These are phyloP conservation scores for Nothobranchius furzeri DNA, from an alignment of 2,113 vertebrate genomes.

Conservation along the genomic window DNA sequence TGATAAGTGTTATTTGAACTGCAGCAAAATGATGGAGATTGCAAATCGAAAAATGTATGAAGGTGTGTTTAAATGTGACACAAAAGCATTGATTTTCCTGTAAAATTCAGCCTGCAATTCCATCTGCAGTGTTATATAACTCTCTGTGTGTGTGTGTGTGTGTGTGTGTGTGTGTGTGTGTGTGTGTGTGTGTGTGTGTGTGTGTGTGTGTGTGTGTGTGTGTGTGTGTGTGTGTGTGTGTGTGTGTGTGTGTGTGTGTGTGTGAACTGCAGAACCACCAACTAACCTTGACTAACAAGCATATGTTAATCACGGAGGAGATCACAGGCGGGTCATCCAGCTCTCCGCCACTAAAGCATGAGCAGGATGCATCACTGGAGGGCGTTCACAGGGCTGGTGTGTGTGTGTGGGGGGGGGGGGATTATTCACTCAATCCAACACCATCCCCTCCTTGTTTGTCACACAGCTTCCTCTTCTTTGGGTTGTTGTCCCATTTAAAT, in stretches of 20 bases:
- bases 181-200: constrained; percentile 22
- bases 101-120: not conserved
- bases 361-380: constrained; percentile 89
- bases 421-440: constrained; percentile 32
- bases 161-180: constrained; percentile 21
- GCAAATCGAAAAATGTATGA: constrained; percentile 34
- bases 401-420: constrained; percentile 9
- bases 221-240: not conserved
- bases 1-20: constrained; percentile 62
- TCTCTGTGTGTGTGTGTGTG: constrained; percentile 18
- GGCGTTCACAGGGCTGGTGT: constrained; percentile 85
- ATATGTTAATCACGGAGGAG: constrained; percentile 96
- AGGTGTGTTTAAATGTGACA: constrained; percentile 51
- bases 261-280: constrained; percentile 82
- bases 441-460: constrained; percentile 17
- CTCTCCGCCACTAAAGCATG: constrained; percentile 88
- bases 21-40: constrained; percentile 37
- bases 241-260: constrained; percentile 10
- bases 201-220: constrained; percentile 19
- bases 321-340: constrained; percentile 96
- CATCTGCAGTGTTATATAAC: constrained; percentile 44
- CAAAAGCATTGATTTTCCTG: constrained; percentile 14
- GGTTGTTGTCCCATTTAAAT: constrained; percentile 28
- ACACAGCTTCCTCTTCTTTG: constrained; percentile 9
- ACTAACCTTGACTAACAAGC: constrained; percentile 95